These are phyloP conservation scores for Ambastaia sidthimunki DNA, from an alignment of 2,797 vertebrate species.

Conservation along the genomic window DNA sequence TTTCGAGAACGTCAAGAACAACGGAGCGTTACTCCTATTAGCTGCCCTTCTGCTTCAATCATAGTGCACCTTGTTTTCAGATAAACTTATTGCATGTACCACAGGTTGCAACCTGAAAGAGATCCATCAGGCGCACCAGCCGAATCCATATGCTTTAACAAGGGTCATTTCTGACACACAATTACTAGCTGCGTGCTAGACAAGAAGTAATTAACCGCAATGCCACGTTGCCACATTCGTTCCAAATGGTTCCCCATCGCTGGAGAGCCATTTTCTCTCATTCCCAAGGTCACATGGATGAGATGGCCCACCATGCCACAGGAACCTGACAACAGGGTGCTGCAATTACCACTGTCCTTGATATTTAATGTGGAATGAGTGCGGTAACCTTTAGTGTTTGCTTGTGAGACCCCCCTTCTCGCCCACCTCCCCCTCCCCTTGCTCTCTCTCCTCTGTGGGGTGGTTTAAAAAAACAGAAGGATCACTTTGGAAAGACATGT, in stretches of 20 bases:
- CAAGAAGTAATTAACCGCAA: constrained; percentile 60
- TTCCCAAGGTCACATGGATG: constrained; percentile 77
- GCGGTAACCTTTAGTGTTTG: constrained; percentile 84
- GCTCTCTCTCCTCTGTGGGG: constrained; percentile 56
- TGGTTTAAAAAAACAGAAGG: constrained; percentile 68
- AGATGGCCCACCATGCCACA: constrained; percentile 70
- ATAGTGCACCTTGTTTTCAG: neutral
- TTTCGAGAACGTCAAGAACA: neutral
- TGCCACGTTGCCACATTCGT: constrained; percentile 42
- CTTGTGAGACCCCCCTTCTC: constrained; percentile 70
- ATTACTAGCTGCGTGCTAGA: constrained; percentile 69
- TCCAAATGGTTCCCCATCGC: constrained; percentile 52
- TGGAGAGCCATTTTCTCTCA: constrained; percentile 61
- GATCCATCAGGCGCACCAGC: constrained; percentile 50
- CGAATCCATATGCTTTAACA: constrained; percentile 31
- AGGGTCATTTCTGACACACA: constrained; percentile 67
- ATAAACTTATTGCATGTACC: constrained; percentile 1
- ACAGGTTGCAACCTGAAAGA: constrained; percentile 57
- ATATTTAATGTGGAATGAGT: constrained; percentile 85
- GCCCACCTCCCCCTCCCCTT: constrained; percentile 42
- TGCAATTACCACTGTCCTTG: constrained; percentile 84
- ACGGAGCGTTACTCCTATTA: neutral
- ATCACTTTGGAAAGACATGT: constrained; percentile 78
- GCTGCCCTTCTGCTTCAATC: constrained; percentile 23
- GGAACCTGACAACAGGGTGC: constrained; percentile 77